phyloP scores from a whole-genome alignment of 2,797 vertebrate genomes.

The Sparus aurata region DNA sequence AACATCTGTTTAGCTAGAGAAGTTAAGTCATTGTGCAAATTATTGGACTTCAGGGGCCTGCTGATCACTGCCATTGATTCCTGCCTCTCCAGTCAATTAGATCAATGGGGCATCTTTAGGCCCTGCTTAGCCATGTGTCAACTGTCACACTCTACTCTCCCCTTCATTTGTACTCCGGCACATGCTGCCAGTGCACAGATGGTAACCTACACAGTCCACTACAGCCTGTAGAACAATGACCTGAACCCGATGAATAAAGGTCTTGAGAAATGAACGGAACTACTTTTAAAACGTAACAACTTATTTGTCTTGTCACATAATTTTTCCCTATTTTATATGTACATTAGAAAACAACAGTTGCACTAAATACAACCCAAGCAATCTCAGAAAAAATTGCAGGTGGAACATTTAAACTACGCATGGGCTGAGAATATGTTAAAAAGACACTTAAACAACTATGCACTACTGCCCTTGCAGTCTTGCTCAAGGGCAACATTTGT shows the following conservation, averaged over 20 bases:
- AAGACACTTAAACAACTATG: constrained; percentile 19
- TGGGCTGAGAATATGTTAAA: constrained; percentile 1
- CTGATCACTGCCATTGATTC: constrained; percentile 87
- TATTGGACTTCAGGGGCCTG: constrained; percentile 79
- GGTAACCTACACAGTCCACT: constrained; percentile 50
- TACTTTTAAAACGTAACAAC: neutral
- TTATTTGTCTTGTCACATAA: neutral
- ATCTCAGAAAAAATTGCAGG: neutral
- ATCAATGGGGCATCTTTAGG: constrained; percentile 86
- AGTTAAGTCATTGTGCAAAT: constrained; percentile 74
- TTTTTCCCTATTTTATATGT: neutral
- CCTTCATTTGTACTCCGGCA: constrained; percentile 71
- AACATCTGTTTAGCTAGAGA: constrained; percentile 70
- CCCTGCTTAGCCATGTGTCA: constrained; percentile 82
- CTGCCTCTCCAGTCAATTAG: constrained; percentile 77
- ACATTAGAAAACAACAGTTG: neutral
- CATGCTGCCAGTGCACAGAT: constrained; percentile 76
- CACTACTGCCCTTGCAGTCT: constrained; percentile 10
- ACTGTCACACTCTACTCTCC: constrained; percentile 70
- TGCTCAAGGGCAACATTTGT: constrained; percentile 13
- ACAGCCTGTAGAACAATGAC: constrained; percentile 49
- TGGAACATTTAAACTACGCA: neutral
- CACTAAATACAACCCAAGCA: neutral
- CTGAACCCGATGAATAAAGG: constrained; percentile 49
- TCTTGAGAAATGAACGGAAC: neutral